phyloP scores from a whole-genome alignment of 2,797 vertebrate species.

The Dallia pectoralis region DNA sequence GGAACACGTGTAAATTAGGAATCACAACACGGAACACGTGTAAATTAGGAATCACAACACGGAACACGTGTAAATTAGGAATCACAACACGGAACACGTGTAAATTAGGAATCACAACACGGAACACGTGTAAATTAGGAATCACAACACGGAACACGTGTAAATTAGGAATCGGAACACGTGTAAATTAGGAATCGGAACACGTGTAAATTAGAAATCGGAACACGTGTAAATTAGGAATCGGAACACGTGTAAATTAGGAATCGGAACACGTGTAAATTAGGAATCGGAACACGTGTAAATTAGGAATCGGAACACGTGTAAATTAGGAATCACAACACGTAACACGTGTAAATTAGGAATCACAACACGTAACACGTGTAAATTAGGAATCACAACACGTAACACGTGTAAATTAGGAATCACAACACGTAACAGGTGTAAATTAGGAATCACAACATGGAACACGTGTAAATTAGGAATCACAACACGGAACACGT shows the following conservation, averaged over 20 bases:
- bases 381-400: background rate
- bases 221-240: background rate
- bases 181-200: background rate
- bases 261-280: background rate
- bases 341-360: background rate
- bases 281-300: background rate
- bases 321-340: conserved; percentile 5
- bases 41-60: background rate
- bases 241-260: background rate
- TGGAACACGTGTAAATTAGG: background rate
- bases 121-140: background rate
- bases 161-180: background rate
- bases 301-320: no score
- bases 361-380: background rate
- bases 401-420: background rate
- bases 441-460: conserved; percentile 5
- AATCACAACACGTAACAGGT: no score
- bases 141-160: background rate
- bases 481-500: background rate
- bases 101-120: background rate
- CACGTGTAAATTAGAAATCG: background rate
- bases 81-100: background rate
- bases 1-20: background rate
- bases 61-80: background rate
- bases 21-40: background rate